These are phyloP conservation scores for Orientallactaga sibirica DNA, from an alignment of 2,797 vertebrate species.

Conservation along the genomic window DNA sequence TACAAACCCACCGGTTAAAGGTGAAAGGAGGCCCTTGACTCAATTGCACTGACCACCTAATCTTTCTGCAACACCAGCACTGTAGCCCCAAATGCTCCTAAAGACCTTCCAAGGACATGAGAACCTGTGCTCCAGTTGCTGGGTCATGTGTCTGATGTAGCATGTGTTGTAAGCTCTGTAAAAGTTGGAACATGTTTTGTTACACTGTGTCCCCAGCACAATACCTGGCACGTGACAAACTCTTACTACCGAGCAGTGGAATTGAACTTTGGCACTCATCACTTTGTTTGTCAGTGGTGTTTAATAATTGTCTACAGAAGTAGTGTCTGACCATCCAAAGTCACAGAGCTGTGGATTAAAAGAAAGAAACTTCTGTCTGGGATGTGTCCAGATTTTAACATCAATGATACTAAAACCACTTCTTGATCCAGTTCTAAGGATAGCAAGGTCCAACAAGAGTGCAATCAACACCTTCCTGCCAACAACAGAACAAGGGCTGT, in stretches of 20 bases:
- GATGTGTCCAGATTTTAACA: background rate
- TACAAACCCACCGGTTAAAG: background rate
- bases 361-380: background rate
- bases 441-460: background rate
- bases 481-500: background rate
- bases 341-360: background rate
- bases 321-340: background rate
- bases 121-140: background rate
- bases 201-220: background rate
- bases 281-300: background rate
- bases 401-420: slow-evolving; percentile 6
- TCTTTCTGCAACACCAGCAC: background rate
- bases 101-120: background rate
- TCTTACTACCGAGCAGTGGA: background rate
- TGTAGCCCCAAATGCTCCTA: background rate
- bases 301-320: background rate
- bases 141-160: background rate
- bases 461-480: background rate
- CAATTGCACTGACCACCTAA: too few species aligned
- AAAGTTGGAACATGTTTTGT: background rate
- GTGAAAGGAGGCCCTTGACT: background rate
- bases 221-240: background rate
- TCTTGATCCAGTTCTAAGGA: background rate
- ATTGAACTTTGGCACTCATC: background rate
- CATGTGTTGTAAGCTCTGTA: background rate